phyloP scores from a whole-genome alignment of 2,888 invertebrate genomes.

The Tryphoninae sp. region DNA sequence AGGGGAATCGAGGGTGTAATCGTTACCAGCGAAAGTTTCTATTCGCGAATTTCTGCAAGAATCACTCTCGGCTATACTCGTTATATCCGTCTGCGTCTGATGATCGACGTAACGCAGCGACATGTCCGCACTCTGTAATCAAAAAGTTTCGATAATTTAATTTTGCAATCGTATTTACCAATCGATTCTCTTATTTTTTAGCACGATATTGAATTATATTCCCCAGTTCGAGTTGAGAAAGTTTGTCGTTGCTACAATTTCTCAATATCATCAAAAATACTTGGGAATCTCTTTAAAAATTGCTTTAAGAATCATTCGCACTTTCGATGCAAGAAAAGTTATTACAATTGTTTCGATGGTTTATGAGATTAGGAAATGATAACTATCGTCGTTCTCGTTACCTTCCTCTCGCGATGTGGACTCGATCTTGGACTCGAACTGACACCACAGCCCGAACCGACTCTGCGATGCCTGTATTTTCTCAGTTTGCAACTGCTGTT shows the following conservation, averaged over 20 bases:
- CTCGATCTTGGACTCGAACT: slow-evolving; percentile 82
- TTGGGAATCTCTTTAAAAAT: no score
- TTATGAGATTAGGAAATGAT: no score
- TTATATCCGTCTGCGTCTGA: slow-evolving; percentile 86
- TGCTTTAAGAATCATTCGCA: no score
- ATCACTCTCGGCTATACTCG: slow-evolving; percentile 85
- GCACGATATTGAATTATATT: not conserved
- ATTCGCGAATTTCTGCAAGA: slow-evolving; percentile 57
- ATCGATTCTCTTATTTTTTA: slow-evolving; percentile 10
- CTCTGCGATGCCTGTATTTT: slow-evolving; percentile 84
- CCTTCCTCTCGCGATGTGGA: slow-evolving; percentile 83
- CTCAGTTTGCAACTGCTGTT: slow-evolving; percentile 80
- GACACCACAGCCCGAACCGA: slow-evolving; percentile 85
- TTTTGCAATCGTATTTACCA: slow-evolving; percentile 28
- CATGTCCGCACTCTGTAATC: slow-evolving; percentile 74
- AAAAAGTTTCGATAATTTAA: not conserved
- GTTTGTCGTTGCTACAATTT: no score
- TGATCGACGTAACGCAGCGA: slow-evolving; percentile 83
- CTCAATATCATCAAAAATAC: no score
- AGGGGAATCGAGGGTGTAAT: slow-evolving; percentile 57
- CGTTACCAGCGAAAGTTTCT: slow-evolving; percentile 40
- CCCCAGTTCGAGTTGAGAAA: no score
- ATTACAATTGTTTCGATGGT: not conserved
- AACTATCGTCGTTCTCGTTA: slow-evolving; percentile 63
- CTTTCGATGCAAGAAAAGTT: no score